phyloP scores from a whole-genome alignment of 2,113 vertebrate genomes.

The Shinisaurus crocodilurus region DNA sequence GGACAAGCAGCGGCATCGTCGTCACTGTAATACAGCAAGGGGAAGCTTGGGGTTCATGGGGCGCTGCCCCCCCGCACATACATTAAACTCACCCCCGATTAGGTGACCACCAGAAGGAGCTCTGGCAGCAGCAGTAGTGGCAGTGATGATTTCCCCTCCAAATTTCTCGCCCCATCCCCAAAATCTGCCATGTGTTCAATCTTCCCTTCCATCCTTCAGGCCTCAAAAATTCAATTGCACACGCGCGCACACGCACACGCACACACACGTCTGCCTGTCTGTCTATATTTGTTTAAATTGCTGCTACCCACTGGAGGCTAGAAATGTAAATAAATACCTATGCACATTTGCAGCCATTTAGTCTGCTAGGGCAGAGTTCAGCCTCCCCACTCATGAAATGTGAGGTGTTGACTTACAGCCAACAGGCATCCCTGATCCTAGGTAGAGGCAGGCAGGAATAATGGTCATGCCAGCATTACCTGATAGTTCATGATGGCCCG shows the following conservation, averaged over 20 bases:
- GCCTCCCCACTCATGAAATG: not conserved
- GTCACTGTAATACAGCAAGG: too few relatives aligned
- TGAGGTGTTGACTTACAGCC: not conserved
- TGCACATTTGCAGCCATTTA: not conserved
- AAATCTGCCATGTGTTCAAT: not conserved
- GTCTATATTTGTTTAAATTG: not conserved
- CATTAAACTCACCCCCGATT: too few relatives aligned
- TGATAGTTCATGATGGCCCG: conserved; percentile 99
- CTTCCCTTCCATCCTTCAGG: too few relatives aligned
- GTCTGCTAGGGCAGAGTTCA: not conserved
- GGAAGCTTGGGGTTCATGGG: too few relatives aligned
- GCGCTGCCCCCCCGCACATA: too few relatives aligned
- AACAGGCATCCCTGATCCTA: not conserved
- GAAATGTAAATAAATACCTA: not conserved
- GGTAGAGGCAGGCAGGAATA: not conserved
- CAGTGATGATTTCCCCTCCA: not conserved
- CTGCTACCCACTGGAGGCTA: not conserved
- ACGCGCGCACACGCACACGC: too few relatives aligned
- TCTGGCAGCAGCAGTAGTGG: not conserved
- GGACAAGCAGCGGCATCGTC: too few relatives aligned
- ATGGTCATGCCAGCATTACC: conserved; percentile 73
- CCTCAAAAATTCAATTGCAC: not conserved
- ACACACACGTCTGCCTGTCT: too few relatives aligned
- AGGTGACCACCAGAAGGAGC: not conserved
- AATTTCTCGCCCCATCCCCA: not conserved